These are phyloP conservation scores for Mystacides longicornis DNA, from an alignment of 2,888 invertebrate species.

Conservation along the genomic window DNA sequence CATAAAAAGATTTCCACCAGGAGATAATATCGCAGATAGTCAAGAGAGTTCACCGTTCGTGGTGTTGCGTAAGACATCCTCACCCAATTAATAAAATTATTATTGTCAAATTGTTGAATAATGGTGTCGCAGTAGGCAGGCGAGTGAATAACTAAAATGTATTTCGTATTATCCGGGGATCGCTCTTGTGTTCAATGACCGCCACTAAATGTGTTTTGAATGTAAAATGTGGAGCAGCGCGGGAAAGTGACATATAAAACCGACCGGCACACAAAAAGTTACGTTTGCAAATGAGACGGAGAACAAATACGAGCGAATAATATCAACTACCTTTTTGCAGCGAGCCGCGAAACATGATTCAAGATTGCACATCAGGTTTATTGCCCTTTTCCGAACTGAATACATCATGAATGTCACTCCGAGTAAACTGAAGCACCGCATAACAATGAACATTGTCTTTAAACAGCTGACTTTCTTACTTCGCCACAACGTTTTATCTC, in stretches of 20 bases:
- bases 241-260: neutral
- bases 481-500: neutral
- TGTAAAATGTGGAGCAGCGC: neutral
- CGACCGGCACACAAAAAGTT: neutral
- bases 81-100: too few species aligned
- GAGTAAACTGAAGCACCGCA: neutral
- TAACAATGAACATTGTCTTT: neutral
- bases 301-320: neutral
- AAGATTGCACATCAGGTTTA: constrained; percentile 4
- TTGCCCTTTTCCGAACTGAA: neutral
- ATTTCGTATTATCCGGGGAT: neutral
- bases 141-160: neutral
- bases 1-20: too few species aligned
- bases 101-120: too few species aligned
- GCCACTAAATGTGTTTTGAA: neutral
- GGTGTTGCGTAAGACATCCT: too few species aligned
- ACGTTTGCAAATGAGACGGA: neutral
- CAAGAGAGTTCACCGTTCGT: too few species aligned
- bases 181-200: neutral
- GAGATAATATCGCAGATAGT: too few species aligned
- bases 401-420: constrained; percentile 4
- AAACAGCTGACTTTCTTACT: too few species aligned
- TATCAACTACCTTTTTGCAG: neutral
- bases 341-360: neutral
- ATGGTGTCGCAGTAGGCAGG: neutral